These are phyloP conservation scores for Acronicta aceris DNA, from an alignment of 2,888 invertebrate species.

Conservation along the genomic window DNA sequence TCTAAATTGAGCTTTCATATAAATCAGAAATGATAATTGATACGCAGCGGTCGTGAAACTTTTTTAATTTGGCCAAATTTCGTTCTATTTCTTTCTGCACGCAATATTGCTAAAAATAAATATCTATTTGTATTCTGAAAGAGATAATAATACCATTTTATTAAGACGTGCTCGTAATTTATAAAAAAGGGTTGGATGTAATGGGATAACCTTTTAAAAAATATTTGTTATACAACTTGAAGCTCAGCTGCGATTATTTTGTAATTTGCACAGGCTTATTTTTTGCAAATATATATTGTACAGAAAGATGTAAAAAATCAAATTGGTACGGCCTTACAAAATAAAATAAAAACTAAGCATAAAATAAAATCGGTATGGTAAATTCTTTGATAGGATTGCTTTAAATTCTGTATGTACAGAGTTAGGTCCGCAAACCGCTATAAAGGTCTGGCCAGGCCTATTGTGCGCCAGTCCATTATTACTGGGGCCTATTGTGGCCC, in stretches of 20 bases:
- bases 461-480: constrained; percentile 67
- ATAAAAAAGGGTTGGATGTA: constrained; percentile 4
- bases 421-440: constrained; percentile 43
- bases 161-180: constrained; percentile 21
- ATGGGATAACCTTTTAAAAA: constrained; percentile 2
- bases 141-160: constrained; percentile 18
- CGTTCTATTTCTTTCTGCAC: constrained; percentile 1
- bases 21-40: constrained; percentile 12
- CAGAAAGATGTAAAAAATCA: constrained; percentile 6
- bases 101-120: constrained; percentile 5
- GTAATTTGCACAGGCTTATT: constrained; percentile 13
- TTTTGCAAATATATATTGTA: constrained; percentile 3
- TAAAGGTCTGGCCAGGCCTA: constrained; percentile 59
- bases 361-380: constrained; percentile 33
- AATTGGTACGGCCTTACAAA: constrained; percentile 27
- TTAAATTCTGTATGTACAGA: constrained; percentile 52
- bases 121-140: constrained; percentile 16
- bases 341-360: constrained; percentile 23
- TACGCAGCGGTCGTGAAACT: not conserved
- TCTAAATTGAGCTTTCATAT: constrained; percentile 4
- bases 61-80: constrained; percentile 7
- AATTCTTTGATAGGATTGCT: constrained; percentile 51
- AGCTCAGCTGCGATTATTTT: constrained; percentile 8
- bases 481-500: constrained; percentile 61
- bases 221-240: constrained; percentile 5